Base-by-base conservation (phyloP, 2,113 vertebrate species). In the Sceloporus undulatus region DNA sequence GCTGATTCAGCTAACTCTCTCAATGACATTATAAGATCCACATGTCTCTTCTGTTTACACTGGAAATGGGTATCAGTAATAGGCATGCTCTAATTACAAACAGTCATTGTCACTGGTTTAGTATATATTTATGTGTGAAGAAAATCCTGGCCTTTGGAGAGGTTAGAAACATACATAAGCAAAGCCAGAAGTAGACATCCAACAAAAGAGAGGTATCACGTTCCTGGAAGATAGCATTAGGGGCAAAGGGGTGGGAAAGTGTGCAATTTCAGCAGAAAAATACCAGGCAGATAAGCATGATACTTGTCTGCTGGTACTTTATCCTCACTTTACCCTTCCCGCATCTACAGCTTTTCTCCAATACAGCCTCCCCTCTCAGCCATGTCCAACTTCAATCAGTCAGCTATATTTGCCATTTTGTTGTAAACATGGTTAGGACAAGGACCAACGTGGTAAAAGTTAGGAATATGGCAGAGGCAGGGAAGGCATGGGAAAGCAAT, bases 21-120 rank as follows among this genome's bases (percentile, higher is more conserved):
- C n/a, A 29, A 40, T 83, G 80, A 83, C 48, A 88, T 75, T 88
- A 76, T 68, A 88, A 76, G 80, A 88, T 68, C 13, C n/a, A 4
- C 14, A 34, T 75, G 27, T n/a, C 71, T 87, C 56, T 74, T 75
- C 27, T 54, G 74, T 76, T 75, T 76, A 65, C 56, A 65, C 54
- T 48, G 52, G 10, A 77, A 78, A 78, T 13, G 5, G 52, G 56
- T 29, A 75, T 75, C n/a, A 68, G 59, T 27, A 83, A 76, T 68
- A 88, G 38, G 42, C 59, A 76, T 14, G 19, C 27, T 66, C 27
- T 75, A 62, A 87, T 68, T 87, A 59, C 59, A 83, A 82, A 88
- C 40, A 86, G 21, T 56, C 40, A 54, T 83, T 83, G 13, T 25
- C 48, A 27, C 68, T 75, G 59, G 74, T 77, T 78, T 66, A 68